Percentiles rank a stretch among this genome's conserved stretches.
Evolutionary conservation across 2,113 vertebrate species (phyloP).

Genomic region (Xiphophorus maculatus): DNA sequence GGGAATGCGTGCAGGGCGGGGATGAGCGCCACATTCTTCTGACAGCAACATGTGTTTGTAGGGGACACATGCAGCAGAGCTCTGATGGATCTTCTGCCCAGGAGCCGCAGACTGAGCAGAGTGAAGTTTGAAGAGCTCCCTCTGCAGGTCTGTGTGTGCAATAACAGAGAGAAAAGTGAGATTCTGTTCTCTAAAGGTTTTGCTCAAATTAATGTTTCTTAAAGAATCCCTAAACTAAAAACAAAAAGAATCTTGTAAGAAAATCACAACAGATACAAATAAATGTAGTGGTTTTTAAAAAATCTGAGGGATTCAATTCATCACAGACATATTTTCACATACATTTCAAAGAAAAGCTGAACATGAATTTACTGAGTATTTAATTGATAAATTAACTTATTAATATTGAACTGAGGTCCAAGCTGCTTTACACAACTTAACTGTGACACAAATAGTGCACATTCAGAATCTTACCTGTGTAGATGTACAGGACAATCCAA

Average conservation of each 20-base stretch:
- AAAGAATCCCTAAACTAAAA: not conserved
- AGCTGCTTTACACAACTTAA: not conserved
- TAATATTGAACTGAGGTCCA: not conserved
- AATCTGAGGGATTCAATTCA: not conserved
- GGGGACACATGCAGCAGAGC: slow-evolving; percentile 44
- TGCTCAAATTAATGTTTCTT: not conserved
- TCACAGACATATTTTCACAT: not conserved
- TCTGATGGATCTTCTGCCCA: slow-evolving; percentile 14
- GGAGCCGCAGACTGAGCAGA: slow-evolving; percentile 5
- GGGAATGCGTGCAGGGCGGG: slow-evolving; percentile 78
- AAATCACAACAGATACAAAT: not conserved
- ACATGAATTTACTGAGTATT: not conserved
- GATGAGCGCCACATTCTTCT: slow-evolving; percentile 55
- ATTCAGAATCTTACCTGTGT: slow-evolving; percentile 62
- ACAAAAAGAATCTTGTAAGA: not conserved
- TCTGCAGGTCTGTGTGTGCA: slow-evolving; percentile 67
- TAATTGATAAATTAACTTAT: not conserved
- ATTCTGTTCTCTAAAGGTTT: not conserved
- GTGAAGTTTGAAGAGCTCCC: slow-evolving; percentile 33
- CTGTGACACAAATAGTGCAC: slow-evolving; percentile 5
- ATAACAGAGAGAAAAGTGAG: slow-evolving; percentile 19
- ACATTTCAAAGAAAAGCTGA: not conserved
- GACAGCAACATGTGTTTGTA: slow-evolving; percentile 72
- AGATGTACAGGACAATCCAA: slow-evolving; percentile 32
- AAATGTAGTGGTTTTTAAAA: not conserved